Evolutionary conservation across 2,797 vertebrate species (phyloP).

Genomic region (Mormyrops attenuatus): DNA sequence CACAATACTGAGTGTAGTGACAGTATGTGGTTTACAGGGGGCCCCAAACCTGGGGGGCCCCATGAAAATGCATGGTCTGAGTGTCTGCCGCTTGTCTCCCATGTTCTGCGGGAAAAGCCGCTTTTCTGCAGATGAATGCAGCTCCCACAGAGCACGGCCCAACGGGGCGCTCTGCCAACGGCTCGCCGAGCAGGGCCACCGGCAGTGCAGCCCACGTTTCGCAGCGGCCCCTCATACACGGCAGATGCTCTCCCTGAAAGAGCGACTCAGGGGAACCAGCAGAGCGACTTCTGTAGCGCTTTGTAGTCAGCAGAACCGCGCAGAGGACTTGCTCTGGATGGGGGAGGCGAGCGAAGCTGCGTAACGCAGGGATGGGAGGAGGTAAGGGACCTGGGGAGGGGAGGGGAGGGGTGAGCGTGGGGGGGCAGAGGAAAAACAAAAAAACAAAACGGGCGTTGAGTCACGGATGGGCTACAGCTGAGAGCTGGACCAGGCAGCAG

Average conservation of each 20-base stretch:
- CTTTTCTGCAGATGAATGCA: neutral
- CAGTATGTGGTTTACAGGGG: neutral
- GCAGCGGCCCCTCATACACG: constrained; percentile 33
- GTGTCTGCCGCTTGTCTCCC: neutral
- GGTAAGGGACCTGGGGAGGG: neutral
- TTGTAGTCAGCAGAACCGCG: neutral
- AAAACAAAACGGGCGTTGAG: neutral
- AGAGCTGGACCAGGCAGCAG: neutral
- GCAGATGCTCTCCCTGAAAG: constrained; percentile 46
- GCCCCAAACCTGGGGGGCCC: neutral
- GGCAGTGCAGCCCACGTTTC: neutral
- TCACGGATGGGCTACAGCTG: neutral
- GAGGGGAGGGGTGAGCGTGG: neutral
- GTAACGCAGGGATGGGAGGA: neutral
- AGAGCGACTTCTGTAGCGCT: neutral
- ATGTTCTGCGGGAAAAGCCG: neutral
- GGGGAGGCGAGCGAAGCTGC: neutral
- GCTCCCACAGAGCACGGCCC: neutral
- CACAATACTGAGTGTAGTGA: neutral
- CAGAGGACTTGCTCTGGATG: neutral
- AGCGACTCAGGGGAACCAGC: constrained; percentile 40
- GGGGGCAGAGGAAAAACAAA: neutral
- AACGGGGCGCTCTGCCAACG: neutral
- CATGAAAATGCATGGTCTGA: neutral
- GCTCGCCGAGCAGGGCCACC: neutral